Percentiles rank a stretch among this genome's conserved stretches.
Conservation (phyloP, 2,888 invertebrate genomes). For the Embidobia sp. region DNA sequence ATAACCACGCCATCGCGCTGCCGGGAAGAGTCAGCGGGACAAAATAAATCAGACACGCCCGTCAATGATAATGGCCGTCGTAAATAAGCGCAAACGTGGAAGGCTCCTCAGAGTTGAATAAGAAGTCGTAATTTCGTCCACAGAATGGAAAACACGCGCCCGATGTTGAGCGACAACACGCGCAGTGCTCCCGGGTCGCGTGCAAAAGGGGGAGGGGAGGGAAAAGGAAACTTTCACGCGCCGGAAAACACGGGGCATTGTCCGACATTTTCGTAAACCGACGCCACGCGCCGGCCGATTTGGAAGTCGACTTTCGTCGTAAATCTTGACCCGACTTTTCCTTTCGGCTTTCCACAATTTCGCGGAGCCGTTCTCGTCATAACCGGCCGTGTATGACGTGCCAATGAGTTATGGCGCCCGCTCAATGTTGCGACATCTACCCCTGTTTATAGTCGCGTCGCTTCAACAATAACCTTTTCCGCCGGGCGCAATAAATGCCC, state of each 20-base stretch:
- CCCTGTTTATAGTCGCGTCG: slow-evolving; percentile 27
- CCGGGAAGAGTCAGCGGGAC: slow-evolving; percentile 31
- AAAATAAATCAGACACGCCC: slow-evolving; percentile 62
- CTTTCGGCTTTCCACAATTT: slow-evolving; percentile 53
- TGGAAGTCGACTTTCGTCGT: slow-evolving; percentile 72
- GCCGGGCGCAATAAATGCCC: slow-evolving; percentile 7
- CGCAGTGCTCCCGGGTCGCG: slow-evolving; percentile 54
- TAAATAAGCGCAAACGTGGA: slow-evolving; percentile 42
- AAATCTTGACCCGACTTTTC: slow-evolving; percentile 68
- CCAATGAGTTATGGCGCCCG: slow-evolving; percentile 21
- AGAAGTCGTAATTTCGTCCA: slow-evolving; percentile 58
- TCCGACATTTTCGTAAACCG: slow-evolving; percentile 17
- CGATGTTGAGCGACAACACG: slow-evolving; percentile 53
- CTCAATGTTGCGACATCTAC: slow-evolving; percentile 26
- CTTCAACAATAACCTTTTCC: slow-evolving; percentile 13
- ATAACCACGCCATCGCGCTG: slow-evolving; percentile 32
- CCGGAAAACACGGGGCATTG: slow-evolving; percentile 35
- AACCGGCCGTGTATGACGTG: slow-evolving; percentile 27
- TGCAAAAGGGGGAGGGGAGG: slow-evolving; percentile 31
- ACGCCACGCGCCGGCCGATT: slow-evolving; percentile 74
- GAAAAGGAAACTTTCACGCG: slow-evolving; percentile 45
- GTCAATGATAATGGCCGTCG: slow-evolving; percentile 51
- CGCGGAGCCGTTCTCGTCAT: slow-evolving; percentile 32
- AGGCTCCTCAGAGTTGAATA: slow-evolving; percentile 56
- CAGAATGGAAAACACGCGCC: slow-evolving; percentile 56